Percentiles rank a stretch among this genome's conserved stretches.
These are phyloP conservation scores for Eilema sororculum DNA, from an alignment of 2,888 invertebrate genomes.

Conservation along the genomic window DNA sequence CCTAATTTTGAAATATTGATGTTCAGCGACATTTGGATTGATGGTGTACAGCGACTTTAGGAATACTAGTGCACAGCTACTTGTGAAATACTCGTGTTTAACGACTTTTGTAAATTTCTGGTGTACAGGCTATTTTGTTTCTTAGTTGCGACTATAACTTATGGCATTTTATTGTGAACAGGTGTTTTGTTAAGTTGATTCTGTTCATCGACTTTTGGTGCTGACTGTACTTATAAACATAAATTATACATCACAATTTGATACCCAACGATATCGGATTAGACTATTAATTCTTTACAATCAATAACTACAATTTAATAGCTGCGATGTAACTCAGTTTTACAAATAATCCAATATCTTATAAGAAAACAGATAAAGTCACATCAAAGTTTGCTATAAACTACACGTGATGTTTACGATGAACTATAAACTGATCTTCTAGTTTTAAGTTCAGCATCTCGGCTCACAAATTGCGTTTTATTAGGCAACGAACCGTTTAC, in stretches of 20 bases:
- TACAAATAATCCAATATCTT: constrained; percentile 63
- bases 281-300: constrained; percentile 54
- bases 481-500: constrained; percentile 75
- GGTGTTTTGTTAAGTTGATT: no score
- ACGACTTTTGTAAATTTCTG: no score
- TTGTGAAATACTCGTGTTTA: no score
- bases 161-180: no score
- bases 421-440: constrained; percentile 71
- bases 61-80: no score
- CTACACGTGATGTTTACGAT: constrained; percentile 71
- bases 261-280: constrained; percentile 32
- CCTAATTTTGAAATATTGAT: no score
- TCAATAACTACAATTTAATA: constrained; percentile 61
- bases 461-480: constrained; percentile 80
- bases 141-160: no score
- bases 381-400: constrained; percentile 72
- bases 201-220: no score
- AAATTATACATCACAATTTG: constrained; percentile 17
- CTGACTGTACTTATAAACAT: no score
- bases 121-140: no score
- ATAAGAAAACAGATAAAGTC: constrained; percentile 64
- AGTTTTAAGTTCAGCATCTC: constrained; percentile 76
- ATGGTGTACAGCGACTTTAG: no score
- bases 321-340: constrained; percentile 52
- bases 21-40: no score